These are phyloP conservation scores for Sitta europaea DNA, from an alignment of 2,113 vertebrate genomes.

Conservation along the genomic window DNA sequence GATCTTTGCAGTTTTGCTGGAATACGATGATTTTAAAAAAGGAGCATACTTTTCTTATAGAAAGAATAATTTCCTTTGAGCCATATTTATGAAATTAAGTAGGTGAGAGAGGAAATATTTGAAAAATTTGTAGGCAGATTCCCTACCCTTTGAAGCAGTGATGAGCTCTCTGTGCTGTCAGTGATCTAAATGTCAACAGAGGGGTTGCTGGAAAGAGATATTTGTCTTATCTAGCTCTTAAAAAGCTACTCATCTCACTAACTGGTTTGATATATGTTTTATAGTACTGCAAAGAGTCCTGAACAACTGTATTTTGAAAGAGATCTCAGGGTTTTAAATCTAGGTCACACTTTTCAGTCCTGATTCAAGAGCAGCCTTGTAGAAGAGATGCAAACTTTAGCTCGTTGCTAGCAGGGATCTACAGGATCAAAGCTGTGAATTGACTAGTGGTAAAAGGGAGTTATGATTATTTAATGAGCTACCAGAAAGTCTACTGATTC, in stretches of 20 bases:
- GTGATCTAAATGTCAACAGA: neutral
- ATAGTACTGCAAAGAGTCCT: neutral
- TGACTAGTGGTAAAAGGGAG: neutral
- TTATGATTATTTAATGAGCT: neutral
- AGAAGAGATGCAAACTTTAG: neutral
- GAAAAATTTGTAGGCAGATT: neutral
- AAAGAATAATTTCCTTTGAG: neutral
- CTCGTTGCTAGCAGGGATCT: neutral
- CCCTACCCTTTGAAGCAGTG: neutral
- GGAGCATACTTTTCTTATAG: neutral
- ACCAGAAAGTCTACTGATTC: neutral
- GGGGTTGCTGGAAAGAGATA: neutral
- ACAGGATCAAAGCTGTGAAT: neutral
- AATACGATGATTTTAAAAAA: neutral
- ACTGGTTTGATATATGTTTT: neutral
- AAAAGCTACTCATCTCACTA: neutral
- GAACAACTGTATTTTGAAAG: neutral
- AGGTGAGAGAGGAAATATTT: constrained; percentile 2
- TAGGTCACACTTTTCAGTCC: neutral
- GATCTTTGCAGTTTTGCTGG: constrained; percentile 25
- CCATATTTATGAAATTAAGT: neutral
- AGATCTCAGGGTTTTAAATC: neutral
- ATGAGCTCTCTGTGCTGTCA: neutral
- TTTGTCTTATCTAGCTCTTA: neutral
- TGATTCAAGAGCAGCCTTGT: neutral